phyloP scores from a whole-genome alignment of 2,797 vertebrate species.

The Tangara arthus region DNA sequence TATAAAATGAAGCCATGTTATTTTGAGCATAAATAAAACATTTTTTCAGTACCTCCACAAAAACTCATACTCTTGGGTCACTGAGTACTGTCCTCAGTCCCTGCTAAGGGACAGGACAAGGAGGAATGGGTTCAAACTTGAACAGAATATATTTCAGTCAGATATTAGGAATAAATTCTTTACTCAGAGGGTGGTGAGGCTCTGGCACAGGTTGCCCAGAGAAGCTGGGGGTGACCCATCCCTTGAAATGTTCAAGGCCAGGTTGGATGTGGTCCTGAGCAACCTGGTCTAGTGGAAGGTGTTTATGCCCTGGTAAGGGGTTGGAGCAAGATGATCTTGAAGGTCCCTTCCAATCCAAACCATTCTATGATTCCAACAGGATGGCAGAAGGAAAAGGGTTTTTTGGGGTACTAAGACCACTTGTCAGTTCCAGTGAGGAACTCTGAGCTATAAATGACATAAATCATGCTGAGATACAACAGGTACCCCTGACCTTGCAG shows the following conservation, averaged over 20 bases:
- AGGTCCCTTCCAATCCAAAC: neutral
- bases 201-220: neutral
- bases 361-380: neutral
- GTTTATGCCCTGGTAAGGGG: neutral
- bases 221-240: neutral
- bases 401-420: neutral
- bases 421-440: neutral
- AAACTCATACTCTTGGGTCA: neutral
- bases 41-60: neutral
- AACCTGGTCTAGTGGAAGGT: fast-evolving
- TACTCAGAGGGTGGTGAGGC: neutral
- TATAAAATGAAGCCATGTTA: neutral
- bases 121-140: neutral
- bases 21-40: neutral
- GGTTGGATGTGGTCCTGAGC: neutral
- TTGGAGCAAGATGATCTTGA: fast-evolving
- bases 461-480: neutral
- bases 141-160: neutral
- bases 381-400: fast-evolving
- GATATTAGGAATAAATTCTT: neutral
- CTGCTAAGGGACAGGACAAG: neutral
- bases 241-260: neutral
- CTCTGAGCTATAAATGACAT: neutral
- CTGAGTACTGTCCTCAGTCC: neutral
- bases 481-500: neutral